Evolutionary conservation across 2,888 invertebrate species (phyloP).

Genomic region (Abrostola tripartita): DNA sequence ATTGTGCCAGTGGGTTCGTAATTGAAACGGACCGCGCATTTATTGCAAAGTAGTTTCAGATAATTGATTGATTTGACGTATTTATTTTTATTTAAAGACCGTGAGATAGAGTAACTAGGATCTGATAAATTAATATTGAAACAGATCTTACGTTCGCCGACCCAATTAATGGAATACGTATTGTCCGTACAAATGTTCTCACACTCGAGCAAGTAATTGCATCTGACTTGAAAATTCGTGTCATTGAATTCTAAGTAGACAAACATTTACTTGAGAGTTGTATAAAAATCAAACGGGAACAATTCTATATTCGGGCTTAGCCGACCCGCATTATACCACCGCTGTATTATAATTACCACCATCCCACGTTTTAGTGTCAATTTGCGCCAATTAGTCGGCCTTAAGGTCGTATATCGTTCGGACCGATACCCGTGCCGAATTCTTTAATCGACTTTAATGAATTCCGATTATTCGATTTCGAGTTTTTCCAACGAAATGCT

Average conservation of each 20-base stretch:
- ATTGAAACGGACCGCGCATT: constrained; percentile 29
- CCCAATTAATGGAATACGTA: constrained; percentile 31
- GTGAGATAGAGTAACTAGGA: constrained; percentile 11
- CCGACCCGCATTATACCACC: constrained; percentile 55
- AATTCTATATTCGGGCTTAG: constrained; percentile 46
- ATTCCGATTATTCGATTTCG: constrained; percentile 78
- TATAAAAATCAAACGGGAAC: constrained; percentile 58
- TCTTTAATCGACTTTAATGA: constrained; percentile 81
- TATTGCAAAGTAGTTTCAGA: constrained; percentile 40
- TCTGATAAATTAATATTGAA: constrained; percentile 34
- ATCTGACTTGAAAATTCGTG: constrained; percentile 56
- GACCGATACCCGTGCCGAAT: constrained; percentile 69
- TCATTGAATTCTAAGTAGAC: constrained; percentile 58
- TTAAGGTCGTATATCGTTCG: constrained; percentile 69
- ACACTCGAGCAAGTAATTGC: constrained; percentile 57
- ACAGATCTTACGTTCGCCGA: constrained; percentile 14
- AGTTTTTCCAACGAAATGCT: constrained; percentile 79
- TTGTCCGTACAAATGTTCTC: constrained; percentile 51
- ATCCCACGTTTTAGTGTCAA: constrained; percentile 71
- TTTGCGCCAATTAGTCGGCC: constrained; percentile 74
- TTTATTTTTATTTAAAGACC: constrained; percentile 23
- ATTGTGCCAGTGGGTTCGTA: not conserved
- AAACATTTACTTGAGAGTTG: constrained; percentile 58
- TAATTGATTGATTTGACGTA: constrained; percentile 31
- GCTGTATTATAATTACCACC: constrained; percentile 67